Base-by-base conservation (phyloP, 2,888 invertebrate species). In the Hyalella azteca region DNA sequence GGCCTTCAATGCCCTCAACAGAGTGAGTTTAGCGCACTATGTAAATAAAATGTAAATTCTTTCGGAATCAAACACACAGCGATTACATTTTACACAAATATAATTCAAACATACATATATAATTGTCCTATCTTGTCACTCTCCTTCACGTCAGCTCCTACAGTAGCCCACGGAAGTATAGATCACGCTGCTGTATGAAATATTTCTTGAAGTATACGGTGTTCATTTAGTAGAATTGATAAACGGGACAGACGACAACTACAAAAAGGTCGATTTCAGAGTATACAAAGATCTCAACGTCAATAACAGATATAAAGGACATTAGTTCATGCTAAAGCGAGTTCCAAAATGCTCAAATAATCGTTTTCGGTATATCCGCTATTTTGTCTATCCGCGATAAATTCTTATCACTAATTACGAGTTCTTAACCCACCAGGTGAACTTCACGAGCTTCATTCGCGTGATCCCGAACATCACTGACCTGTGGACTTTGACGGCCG, bases 391-490 rank as follows among this genome's bases (percentile, higher is more conserved):
- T 45, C 45, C 9, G 45, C 9, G 45, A n/a, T n/a, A n/a, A 11
- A 15, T 15, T 45, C 45, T 11, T 11, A 15, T 45, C 15, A 11
- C 45, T 45, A 11, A 45, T 45, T 45, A 15, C 15, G 9, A 11
- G 9, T 9, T 45, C 7, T 59, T 59, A 9, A 59, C n/a, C n/a
- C 11, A 1, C 5, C 75, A 75, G 75, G 75, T 75, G n/a, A 75
- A 41, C 19, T 75, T 75, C 45, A 45, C 40, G 11, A 75, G 75
- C 75, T 75, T 75, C 41, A 75, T 75, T 1, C 75, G 45, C 26
- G 75, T 75, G 41, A 45, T 75, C n/a, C 75, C 75, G n/a, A 75
- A 75, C 75, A 75, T 75, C 40, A 75, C 75, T 26, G 75, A 75
- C 22, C 22, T 45, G 26, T 75, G 75, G 75, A 75, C 75, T 19